phyloP scores from a whole-genome alignment of 2,113 vertebrate species.

The Cyphotilapia sp. region DNA sequence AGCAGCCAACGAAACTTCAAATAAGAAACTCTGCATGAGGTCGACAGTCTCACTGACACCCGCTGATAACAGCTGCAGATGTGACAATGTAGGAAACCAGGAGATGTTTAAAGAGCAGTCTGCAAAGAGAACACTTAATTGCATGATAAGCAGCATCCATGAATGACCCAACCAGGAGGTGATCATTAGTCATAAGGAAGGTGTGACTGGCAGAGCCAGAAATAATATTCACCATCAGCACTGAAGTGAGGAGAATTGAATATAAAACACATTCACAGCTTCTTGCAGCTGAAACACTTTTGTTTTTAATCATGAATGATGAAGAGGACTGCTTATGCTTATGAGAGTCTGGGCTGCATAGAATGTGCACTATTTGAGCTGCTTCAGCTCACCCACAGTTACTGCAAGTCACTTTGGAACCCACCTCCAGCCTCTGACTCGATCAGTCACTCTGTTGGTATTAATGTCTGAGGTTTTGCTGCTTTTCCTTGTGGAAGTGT shows the following conservation, averaged over 20 bases:
- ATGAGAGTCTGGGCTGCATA: not conserved
- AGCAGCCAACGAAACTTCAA: not conserved
- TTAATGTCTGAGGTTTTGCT: not conserved
- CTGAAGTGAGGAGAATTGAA: not conserved
- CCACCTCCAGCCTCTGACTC: not conserved
- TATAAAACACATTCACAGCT: not conserved
- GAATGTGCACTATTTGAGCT: not conserved
- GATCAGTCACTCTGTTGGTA: not conserved
- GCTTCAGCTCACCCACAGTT: not conserved
- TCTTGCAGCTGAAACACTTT: not conserved
- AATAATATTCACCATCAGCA: not conserved
- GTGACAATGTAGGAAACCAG: not conserved
- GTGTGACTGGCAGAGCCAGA: not conserved
- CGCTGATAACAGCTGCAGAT: not conserved
- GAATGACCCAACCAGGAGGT: not conserved
- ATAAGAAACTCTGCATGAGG: not conserved
- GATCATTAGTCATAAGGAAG: not conserved
- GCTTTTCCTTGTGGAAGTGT: too few species aligned
- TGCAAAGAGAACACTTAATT: not conserved
- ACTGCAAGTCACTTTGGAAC: not conserved
- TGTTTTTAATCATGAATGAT: not conserved
- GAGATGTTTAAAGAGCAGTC: not conserved
- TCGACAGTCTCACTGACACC: not conserved
- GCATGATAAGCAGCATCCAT: not conserved
- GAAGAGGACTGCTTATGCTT: not conserved